Evolutionary conservation across 2,888 invertebrate genomes (phyloP), one percentile per base, ranked within the genome.

Genomic region (Cheilosia grossa): DNA sequence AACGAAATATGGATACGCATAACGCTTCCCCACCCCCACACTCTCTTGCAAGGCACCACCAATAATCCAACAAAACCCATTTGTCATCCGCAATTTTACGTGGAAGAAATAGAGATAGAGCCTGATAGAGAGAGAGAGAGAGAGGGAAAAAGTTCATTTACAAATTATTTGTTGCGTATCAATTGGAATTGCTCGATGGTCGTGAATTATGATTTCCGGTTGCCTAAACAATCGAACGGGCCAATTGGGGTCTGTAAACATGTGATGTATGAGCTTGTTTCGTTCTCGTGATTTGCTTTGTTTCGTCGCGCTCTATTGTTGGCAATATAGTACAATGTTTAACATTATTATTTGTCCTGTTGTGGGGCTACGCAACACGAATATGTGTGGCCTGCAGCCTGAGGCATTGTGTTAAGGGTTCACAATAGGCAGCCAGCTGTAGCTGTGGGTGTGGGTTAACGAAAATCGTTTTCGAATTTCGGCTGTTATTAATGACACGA

Each of bases 151-250:
- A 67, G 53, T 33, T 30, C 67, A 47, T 59, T 67, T 21, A 40
- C 4, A 66, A 77, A 77, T 67, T 66, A 54, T 66, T 77, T 44
- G 59, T 67, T 77, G 61, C 77, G 54, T 54, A 69, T 69, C 67
- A 53, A 67, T 59, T 21, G 51, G 24, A 59, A 44, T 64, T 33
- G 51, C n/a, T 54, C 53, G 61, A 40, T 10, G 33, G 21, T 30
- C n/a, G 30, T 66, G 72, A 79, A 33, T 67, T 73, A 58, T 73
- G 73, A 66, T 66, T 80, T 73, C 79, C 79, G 78, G 70, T 49
- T 70, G 72, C 64, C 73, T 66, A 59, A 58, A 53, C 72, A 73
- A 79, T 79, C 42, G 64, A 59, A 42, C 72, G 33, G 42, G 40
- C 64, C 64, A 70, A 72, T 73, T 66, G 66, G 53, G 53, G 51